phyloP scores from a whole-genome alignment of 2,888 invertebrate genomes.

The Ecliptopera silaceata region DNA sequence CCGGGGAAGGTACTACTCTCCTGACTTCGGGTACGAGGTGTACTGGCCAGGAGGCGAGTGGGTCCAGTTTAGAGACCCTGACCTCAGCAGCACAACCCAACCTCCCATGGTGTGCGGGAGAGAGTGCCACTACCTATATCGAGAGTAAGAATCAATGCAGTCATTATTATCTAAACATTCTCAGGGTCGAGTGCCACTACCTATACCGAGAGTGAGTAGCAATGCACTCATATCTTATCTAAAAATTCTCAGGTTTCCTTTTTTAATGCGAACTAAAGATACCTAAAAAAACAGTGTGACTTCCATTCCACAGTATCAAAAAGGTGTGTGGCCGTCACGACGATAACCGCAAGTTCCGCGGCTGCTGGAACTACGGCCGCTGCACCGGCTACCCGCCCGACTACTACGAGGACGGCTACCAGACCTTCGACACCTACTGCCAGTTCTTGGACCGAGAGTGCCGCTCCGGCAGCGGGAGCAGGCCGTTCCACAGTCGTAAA shows the following conservation, averaged over 20 bases:
- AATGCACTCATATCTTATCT: too few species aligned
- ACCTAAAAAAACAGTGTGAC: too few species aligned
- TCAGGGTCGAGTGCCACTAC: too few species aligned
- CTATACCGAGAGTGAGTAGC: too few species aligned
- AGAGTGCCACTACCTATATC: constrained; percentile 2
- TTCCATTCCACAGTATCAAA: neutral
- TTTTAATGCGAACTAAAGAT: too few species aligned
- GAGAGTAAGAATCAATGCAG: constrained; percentile 1
- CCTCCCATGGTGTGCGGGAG: constrained; percentile 3
- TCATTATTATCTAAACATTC: too few species aligned
- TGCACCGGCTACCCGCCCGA: neutral
- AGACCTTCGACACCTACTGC: constrained; percentile 23
- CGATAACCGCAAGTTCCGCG: neutral
- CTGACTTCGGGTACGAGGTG: constrained; percentile 13
- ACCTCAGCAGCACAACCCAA: neutral
- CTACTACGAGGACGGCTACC: neutral
- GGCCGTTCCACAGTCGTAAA: neutral
- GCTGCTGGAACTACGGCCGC: neutral
- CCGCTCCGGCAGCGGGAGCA: rapidly evolving
- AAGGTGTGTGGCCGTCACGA: constrained; percentile 1
- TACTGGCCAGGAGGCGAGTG: constrained; percentile 24
- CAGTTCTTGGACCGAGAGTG: constrained; percentile 5
- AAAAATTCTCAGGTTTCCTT: too few species aligned
- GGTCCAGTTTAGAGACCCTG: neutral
- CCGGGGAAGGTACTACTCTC: neutral